Base-by-base conservation (phyloP, 53 echinoderm and acorn worm genomes). In the Paelopatides confundens region DNA sequence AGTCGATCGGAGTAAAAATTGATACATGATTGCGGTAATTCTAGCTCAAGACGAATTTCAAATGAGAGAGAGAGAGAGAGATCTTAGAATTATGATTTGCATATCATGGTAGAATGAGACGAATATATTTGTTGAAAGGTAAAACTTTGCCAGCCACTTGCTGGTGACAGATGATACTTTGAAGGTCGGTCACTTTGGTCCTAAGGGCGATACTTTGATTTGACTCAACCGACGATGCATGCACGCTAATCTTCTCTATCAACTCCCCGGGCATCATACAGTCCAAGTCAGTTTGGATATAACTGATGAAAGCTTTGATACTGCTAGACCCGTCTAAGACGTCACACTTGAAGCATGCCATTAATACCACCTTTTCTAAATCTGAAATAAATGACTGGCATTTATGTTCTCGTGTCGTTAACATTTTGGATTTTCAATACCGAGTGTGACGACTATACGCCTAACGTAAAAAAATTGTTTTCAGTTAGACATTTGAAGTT, bases 231-330 rank as follows among this genome's bases (percentile, higher is more conserved):
- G 70, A 23, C 39, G 70, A 35, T 70, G 36, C 39, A 18, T 36
- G 39, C 39, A 18, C 70, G 39, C 24, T 70, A 70, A 70, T 70
- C 70, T 39, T 31, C 38, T 70, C 70, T 36, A 21, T 70, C 70
- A 74, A 74, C 74, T 74, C 27, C 46, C 39, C 29, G 74, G 74
- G 74, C 29, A 74, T 74, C 40, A n/a, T 40, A 38, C 35, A 23
- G 74, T 74, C 40, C 40, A 39, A 39, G 39, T 46, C 74, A 39
- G 74, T 17, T 46, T 46, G 74, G n/a, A 23, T n/a, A 12, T 74
- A 74, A 74, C 39, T 74, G 74, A 74, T 74, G 74, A 74, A 74
- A 74, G 74, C 74, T 74, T 39, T 74, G 26, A 27, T 39, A n/a
- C 74, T 38, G 40, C 36, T 21, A 58, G 58, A 58, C 21, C n/a